These are phyloP conservation scores for Andrena haemorrhoa DNA, from an alignment of 2,888 invertebrate genomes.

Conservation along the genomic window DNA sequence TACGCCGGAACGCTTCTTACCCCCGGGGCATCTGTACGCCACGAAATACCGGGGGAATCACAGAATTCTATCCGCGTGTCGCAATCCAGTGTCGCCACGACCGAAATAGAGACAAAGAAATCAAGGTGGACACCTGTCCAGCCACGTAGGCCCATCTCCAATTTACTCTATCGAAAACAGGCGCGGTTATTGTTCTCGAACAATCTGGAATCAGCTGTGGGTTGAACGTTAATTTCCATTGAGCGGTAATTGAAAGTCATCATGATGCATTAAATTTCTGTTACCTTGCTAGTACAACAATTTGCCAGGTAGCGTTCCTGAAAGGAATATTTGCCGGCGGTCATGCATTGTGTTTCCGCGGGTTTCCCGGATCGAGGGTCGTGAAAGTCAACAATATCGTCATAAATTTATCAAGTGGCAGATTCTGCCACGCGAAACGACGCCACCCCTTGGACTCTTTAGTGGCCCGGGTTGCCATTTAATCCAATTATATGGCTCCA, in stretches of 20 bases:
- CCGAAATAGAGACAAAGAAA: slow-evolving; percentile 7
- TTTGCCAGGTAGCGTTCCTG: background rate
- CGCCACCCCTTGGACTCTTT: background rate
- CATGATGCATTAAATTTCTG: too few species aligned
- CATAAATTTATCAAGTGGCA: slow-evolving; percentile 22
- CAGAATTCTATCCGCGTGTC: slow-evolving; percentile 19
- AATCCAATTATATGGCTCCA: slow-evolving; percentile 73
- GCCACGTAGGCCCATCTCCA: slow-evolving; percentile 1
- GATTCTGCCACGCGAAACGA: slow-evolving; percentile 5
- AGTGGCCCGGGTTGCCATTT: slow-evolving; percentile 55
- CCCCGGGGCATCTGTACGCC: slow-evolving; percentile 18
- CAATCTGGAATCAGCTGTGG: background rate
- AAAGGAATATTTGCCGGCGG: background rate
- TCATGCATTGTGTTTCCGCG: background rate
- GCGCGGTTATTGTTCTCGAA: background rate
- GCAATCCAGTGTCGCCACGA: slow-evolving; percentile 26
- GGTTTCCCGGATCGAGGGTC: background rate
- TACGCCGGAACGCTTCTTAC: slow-evolving; percentile 17
- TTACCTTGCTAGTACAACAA: background rate
- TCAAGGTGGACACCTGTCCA: background rate
- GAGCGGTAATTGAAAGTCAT: background rate
- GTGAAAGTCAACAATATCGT: background rate
- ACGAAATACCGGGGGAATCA: slow-evolving; percentile 28
- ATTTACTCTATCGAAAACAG: background rate
- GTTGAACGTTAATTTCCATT: too few species aligned